phyloP scores from a whole-genome alignment of 2,888 invertebrate genomes.

The Sarcophaga subvicina region DNA sequence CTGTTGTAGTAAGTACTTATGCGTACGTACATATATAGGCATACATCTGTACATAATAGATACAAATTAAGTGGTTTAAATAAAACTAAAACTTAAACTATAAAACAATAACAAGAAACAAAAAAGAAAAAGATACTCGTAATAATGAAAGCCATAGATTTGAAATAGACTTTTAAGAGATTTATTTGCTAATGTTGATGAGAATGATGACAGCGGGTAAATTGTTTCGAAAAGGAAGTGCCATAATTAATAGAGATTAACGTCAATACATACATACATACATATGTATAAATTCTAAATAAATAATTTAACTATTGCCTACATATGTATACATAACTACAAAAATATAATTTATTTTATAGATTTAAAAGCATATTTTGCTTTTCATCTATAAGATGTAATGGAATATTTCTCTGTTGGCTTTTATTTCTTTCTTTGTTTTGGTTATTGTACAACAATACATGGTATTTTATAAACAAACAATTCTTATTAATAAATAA shows the following conservation, averaged over 20 bases:
- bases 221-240: constrained; percentile 48
- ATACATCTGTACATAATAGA: too few relatives aligned
- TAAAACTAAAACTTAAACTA: neutral
- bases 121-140: neutral
- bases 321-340: neutral
- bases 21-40: too few relatives aligned
- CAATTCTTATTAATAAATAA: too few relatives aligned
- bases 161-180: neutral
- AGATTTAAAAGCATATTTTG: neutral
- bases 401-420: constrained; percentile 13
- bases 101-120: constrained; percentile 13
- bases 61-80: too few relatives aligned
- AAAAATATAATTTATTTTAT: neutral
- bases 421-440: constrained; percentile 26
- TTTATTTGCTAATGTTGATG: constrained; percentile 3
- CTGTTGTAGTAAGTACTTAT: too few relatives aligned
- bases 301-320: constrained; percentile 18
- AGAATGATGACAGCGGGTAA: constrained; percentile 7
- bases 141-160: neutral
- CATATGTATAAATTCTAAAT: constrained; percentile 20
- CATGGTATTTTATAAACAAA: neutral
- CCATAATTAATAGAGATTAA: constrained; percentile 59
- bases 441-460: constrained; percentile 26
- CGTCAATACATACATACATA: constrained; percentile 35
- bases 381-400: neutral